Evolutionary conservation across 1,140 invertebrate genomes (phyloP), one percentile per base, ranked within the genome.

Genomic region (Drosophila truncata): DNA sequence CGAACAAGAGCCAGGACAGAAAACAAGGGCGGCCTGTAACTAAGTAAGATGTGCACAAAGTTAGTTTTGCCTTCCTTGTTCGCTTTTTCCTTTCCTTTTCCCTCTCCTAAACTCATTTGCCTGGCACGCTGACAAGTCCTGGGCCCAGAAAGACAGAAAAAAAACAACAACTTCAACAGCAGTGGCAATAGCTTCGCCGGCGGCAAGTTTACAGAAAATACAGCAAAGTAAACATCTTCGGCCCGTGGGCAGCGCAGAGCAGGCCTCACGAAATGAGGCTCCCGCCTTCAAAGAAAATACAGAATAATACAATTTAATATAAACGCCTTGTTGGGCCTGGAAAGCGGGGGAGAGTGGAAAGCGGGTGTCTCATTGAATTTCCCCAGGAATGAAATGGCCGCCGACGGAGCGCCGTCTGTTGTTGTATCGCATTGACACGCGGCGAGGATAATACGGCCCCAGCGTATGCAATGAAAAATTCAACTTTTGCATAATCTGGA

Each of bases 291-390:
- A 78, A 61, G 55, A 82, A 73, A 87, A 80, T 87, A 86, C 72
- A 65, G 65, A 87, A 80, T 87, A 86, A 77, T 83, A 80, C 71
- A 87, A 87, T 86, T 82, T 82, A 61, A 69, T 82, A 82, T 59
- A 87, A 86, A 79, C 62, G 60, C 64, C 67, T 50, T 59, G 55
- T 31, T 20, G 65, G 55, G 58, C 23, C 25, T 55, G 18, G 18
- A 3, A 3, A n/a, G 39, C n/a, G 25, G 42, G 46, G 20, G 62
- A 29, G 27, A 29, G 27, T 29, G 27, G 27, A 29, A 5, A 27
- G 31, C 47, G 63, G 11, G 9, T 9, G 25, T 50, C 54, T 66
- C 29, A 75, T 78, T 70, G 69, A 82, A 82, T 70, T 61, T 75
- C 31, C n/a, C 20, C 29, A 14, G 13, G 6, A 52, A 37, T 58